These are phyloP conservation scores for Sylvilagus floridanus DNA, from an alignment of 2,797 vertebrate species.

Conservation along the genomic window DNA sequence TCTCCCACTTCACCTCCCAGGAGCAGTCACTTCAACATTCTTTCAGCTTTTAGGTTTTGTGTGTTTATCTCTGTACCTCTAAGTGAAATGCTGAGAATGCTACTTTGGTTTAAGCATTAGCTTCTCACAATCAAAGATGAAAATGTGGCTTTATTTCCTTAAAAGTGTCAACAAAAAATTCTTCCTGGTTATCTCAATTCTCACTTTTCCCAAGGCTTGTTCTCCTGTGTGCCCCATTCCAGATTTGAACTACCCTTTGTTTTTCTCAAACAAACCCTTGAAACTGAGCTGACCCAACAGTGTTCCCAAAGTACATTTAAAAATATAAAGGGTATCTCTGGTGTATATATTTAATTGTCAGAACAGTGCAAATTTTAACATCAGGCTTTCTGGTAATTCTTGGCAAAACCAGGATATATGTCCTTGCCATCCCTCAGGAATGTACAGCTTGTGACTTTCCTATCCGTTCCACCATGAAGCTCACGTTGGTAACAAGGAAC, in stretches of 20 bases:
- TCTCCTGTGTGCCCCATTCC: not conserved
- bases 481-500: not conserved
- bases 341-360: not conserved
- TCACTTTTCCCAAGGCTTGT: not conserved
- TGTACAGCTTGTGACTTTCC: not conserved
- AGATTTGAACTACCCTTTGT: not conserved
- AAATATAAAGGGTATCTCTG: not conserved
- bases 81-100: conserved; percentile 16
- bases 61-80: not conserved
- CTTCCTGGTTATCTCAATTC: not conserved
- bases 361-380: not conserved
- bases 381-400: not conserved
- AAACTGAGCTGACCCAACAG: not conserved
- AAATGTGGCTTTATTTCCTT: conserved; percentile 23
- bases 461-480: not conserved
- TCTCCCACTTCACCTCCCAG: not conserved
- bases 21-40: not conserved
- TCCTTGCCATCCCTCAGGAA: not conserved
- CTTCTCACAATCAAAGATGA: not conserved
- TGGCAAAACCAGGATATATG: not conserved
- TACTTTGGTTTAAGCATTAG: not conserved
- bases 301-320: not conserved
- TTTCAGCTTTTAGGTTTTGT: not conserved
- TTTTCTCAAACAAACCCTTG: not conserved
- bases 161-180: conserved; percentile 12